Base-by-base conservation (phyloP, 2,888 invertebrate genomes). In the Yponomeuta malinellus region DNA sequence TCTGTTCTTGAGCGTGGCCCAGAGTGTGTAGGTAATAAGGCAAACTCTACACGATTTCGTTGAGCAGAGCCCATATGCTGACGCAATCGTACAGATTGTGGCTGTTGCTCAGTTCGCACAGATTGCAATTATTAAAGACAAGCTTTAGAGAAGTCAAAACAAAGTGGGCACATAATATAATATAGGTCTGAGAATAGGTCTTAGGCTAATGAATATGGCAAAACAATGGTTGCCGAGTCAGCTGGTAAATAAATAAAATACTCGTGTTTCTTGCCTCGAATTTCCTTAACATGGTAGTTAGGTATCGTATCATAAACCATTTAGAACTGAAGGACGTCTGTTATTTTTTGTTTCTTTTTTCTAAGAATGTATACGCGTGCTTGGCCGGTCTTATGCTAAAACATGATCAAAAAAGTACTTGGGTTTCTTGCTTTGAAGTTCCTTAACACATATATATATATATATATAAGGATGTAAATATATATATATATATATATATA, bases 1-100 rank as follows among this genome's bases (percentile, higher is more conserved):
- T 78, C 78, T 75, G 74, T 71, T 74, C 72, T 65, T 72, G 73
- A 73, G 72, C 77, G 81, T 81, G 76, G 78, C 79, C 75, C 74
- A 68, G 52, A 59, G 15, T 59, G 8, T 12, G 52, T 59, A 59
- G 12, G 52, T 59, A 59, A 52, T 4, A 52, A 59, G 52, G 52
- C 52, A 59, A 15, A 15, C 15, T 0, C 3, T 10, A 64, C 29
- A 64, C 12, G 29, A 10, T 23, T 10, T 64, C 10, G 29, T 8
- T 23, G 12, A 1, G 15, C 29, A 3, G 64, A 23, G n/a, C 29
- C 64, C 10, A 63, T 23, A n/a, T 33, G 29, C 29, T 64, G 64
- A 10, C 10, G 64, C 64, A 64, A 31, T 64, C 52, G 52, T 59
- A 15, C 6, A 59, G 0, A 12, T 4, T 59, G 12, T 9, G 1